A percentile compares a stretch with the other conserved stretches of the same genome.
Conservation (phyloP, 2,797 vertebrate species). For the Phataginus tricuspis region DNA sequence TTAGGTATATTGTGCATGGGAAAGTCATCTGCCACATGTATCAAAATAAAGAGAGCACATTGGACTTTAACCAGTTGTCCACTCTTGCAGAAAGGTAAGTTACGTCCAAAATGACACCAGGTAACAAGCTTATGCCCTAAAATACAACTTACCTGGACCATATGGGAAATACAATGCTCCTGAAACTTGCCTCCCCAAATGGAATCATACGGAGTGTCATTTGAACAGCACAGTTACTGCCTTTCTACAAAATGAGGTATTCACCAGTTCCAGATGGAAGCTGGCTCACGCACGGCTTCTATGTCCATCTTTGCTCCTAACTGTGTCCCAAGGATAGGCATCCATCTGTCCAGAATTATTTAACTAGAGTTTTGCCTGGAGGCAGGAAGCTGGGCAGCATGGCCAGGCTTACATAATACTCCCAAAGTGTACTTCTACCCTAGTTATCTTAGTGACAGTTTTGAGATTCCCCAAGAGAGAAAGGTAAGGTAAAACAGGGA, state of each 20-base stretch:
- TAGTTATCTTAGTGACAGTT: conserved; percentile 10
- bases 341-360: conserved; percentile 68
- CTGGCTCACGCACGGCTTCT: neutral
- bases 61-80: neutral
- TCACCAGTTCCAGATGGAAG: conserved; percentile 44
- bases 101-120: neutral
- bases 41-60: neutral
- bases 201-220: neutral
- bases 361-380: conserved; percentile 52
- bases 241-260: neutral
- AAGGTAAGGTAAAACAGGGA: neutral
- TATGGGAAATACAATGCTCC: neutral
- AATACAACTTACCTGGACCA: neutral
- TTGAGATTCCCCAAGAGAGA: neutral
- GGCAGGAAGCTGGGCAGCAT: conserved; percentile 45
- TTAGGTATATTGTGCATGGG: neutral
- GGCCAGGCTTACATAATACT: conserved; percentile 54
- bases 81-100: neutral
- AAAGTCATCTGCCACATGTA: neutral
- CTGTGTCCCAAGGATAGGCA: conserved; percentile 39
- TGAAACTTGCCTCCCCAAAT: neutral
- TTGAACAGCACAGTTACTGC: neutral
- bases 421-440: neutral
- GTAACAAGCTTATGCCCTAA: neutral
- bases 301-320: conserved; percentile 1